Evolutionary conservation across 1,140 invertebrate genomes (phyloP).

Genomic region (Grapholita molesta): DNA sequence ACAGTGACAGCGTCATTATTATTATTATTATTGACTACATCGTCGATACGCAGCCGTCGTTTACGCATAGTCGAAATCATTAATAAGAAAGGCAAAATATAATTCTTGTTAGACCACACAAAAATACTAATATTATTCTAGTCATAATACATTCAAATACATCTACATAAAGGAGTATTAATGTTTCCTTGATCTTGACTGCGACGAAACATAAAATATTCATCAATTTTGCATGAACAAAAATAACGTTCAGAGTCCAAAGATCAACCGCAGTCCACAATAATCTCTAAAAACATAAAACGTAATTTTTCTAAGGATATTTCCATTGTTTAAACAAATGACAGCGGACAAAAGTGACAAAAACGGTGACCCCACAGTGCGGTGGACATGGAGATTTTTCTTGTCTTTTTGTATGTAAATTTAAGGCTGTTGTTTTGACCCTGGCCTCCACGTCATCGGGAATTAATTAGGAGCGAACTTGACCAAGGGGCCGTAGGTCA

Average conservation of each 20-base stretch:
- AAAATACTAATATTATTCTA: too few species aligned
- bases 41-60: too few species aligned
- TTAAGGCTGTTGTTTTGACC: conserved; percentile 34
- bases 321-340: conserved; percentile 9
- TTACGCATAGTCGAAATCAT: too few species aligned
- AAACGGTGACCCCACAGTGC: conserved; percentile 32
- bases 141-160: too few species aligned
- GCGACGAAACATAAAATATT: background rate
- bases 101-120: background rate
- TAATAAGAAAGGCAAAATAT: background rate
- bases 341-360: conserved; percentile 20
- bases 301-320: conserved; percentile 1
- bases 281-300: background rate
- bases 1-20: too few species aligned
- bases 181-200: background rate
- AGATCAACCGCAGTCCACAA: background rate
- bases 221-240: background rate
- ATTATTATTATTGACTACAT: too few species aligned
- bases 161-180: background rate
- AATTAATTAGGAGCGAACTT: conserved; percentile 65
- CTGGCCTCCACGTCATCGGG: conserved; percentile 45
- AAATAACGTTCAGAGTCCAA: background rate
- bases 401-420: conserved; percentile 63
- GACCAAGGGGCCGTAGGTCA: conserved; percentile 53
- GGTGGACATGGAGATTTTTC: conserved; percentile 36